Evolutionary conservation across 2,797 vertebrate species (phyloP).

Genomic region (Margarornis squamiger): DNA sequence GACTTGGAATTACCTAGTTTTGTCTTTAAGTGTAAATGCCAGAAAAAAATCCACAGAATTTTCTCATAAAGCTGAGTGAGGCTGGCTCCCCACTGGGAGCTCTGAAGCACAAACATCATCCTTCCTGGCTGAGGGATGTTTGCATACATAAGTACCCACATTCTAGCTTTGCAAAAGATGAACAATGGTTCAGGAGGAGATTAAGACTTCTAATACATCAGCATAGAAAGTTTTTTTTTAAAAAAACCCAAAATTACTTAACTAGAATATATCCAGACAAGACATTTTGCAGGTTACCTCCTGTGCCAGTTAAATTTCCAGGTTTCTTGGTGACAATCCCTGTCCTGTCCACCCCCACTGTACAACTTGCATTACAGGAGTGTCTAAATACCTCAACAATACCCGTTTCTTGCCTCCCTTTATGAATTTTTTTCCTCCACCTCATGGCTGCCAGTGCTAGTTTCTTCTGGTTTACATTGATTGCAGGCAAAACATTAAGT

Average conservation of each 20-base stretch:
- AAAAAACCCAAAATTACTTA: neutral
- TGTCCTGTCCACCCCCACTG: neutral
- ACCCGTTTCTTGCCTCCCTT: constrained; percentile 66
- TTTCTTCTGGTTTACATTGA: constrained; percentile 87
- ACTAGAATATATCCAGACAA: neutral
- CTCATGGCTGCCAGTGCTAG: constrained; percentile 91
- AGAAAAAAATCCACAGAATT: neutral
- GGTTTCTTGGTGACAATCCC: neutral
- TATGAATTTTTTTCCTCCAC: constrained; percentile 90
- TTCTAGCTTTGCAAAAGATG: neutral
- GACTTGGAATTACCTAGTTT: neutral
- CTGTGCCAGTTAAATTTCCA: neutral
- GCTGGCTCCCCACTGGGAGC: neutral
- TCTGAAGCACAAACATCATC: neutral
- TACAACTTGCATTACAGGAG: neutral
- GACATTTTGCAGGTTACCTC: neutral
- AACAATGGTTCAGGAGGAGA: neutral
- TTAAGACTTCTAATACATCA: neutral
- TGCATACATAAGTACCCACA: neutral
- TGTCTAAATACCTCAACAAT: constrained; percentile 63
- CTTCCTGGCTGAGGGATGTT: neutral
- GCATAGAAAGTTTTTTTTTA: neutral
- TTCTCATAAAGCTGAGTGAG: neutral
- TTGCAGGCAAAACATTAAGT: constrained; percentile 85
- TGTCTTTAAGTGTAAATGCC: neutral